Conservation (phyloP, 2,113 vertebrate genomes). For the Pardalotus punctatus region DNA sequence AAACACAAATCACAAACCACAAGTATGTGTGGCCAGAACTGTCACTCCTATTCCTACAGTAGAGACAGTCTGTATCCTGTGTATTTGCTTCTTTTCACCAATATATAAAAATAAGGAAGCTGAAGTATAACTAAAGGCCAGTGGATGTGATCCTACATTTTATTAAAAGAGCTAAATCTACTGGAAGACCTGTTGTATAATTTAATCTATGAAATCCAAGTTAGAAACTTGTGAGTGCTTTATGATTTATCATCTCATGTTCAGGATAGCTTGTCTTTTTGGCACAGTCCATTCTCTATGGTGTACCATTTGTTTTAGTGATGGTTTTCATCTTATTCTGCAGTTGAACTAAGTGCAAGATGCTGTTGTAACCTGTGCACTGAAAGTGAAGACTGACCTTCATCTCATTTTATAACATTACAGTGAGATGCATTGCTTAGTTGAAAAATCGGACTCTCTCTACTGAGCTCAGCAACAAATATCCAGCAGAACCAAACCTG, state of each 20-base stretch:
- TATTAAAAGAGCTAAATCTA: not conserved
- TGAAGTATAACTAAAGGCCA: not conserved
- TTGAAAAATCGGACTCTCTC: not conserved
- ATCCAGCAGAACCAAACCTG: not conserved
- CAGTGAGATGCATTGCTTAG: not conserved
- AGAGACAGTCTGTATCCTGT: not conserved
- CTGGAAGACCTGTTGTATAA: not conserved
- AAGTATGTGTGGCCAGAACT: not conserved
- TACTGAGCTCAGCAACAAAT: not conserved
- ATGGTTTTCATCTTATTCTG: not conserved
- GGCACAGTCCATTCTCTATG: not conserved
- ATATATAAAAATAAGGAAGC: not conserved
- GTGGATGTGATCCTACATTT: not conserved
- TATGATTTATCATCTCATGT: not conserved
- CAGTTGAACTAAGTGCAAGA: not conserved
- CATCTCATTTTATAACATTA: not conserved
- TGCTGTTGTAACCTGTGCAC: not conserved
- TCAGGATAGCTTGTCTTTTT: not conserved
- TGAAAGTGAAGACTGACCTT: not conserved
- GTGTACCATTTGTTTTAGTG: not conserved
- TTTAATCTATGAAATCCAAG: not conserved
- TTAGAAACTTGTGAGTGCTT: not conserved
- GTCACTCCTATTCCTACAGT: not conserved
- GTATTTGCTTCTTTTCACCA: not conserved
- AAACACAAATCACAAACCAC: not conserved